Evolutionary conservation across 92 coral and sea anemone species (phyloP), one percentile per base, ranked within the genome.

Genomic region (Porites rus): DNA sequence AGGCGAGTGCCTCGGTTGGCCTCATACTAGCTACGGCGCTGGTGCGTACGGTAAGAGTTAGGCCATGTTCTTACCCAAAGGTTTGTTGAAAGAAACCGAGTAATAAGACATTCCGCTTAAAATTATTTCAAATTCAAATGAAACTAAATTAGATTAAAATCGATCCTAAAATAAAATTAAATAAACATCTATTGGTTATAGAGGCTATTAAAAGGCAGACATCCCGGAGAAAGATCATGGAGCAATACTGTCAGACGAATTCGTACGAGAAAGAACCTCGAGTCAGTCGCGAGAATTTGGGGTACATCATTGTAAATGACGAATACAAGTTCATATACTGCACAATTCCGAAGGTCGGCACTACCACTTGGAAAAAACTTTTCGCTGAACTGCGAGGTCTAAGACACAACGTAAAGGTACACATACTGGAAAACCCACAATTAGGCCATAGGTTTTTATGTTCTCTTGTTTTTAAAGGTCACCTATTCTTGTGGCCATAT

Each of bases 351-450:
- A 76, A 76, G 4, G 80, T 76, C 7, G 80, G 66, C n/a, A 54
- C 80, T 4, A 25, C 80, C 5, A 76, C 80, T n/a, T 76, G 53
- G 80, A 76, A 76, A 58, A 76, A 25, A 24, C 54, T 76, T 64
- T 61, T 76, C 51, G 53, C 67, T 14, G 80, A 76, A 25, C 80
- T 76, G 28, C 67, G 65, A 13, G 79, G 65, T 7, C 79, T 75
- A 24, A 56, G 8, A 25, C 79, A 58, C 14, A 65, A 51, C 22
- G 58, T 56, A 56, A 54, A 3, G 46, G 79, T 75, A 24, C 79
- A 75, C 46, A 38, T 38, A 38, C 46, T 38, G 6, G 46, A 38
- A 38, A 38, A 4, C 46, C 46, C 46, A 38, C 46, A 38, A 38
- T 38, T 38, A 38, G 46, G 46, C 46, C 46, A 38, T 38, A 38